Base-by-base conservation (phyloP, 1,140 invertebrate genomes). In the Odontomachus brunneus region DNA sequence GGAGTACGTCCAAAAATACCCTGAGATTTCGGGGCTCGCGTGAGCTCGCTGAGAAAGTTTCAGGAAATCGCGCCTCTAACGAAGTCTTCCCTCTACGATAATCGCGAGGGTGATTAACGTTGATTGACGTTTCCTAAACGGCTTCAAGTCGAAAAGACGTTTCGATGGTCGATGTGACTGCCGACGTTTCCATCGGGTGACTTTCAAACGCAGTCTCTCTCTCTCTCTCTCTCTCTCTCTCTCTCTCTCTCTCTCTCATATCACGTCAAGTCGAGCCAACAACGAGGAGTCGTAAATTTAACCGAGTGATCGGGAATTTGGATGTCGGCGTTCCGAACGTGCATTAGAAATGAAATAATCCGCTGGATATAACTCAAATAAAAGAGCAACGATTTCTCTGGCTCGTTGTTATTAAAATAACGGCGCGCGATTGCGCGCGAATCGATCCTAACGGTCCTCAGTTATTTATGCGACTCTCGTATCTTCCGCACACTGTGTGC, bases 91-190 rank as follows among this genome's bases (percentile, higher is more conserved):
- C n/a, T 26, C 15, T 11, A 44, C 2, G 63, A 69, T 80, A 67
- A 78, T 81, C 67, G 74, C 62, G 19, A 24, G 57, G 24, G 26
- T 72, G 44, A 84, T 84, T 82, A 81, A 63, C 53, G 49, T 71
- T 73, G 78, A 82, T 82, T 55, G 78, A 82, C 69, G 17, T 82
- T 67, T 84, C 67, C 67, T 82, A 82, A 83, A 84, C 44, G 55
- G 51, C 53, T 71, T 51, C 49, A 29, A 29, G 33, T 17, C 48
- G 59, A 49, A 59, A 49, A 71, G 75, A 78, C 57, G 48, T 51
- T 33, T 14, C 59, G 48, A 67, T 66, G 63, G 63, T 15, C 19
- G 63, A 49, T 55, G 63, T 55, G 75, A 69, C 44, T 69, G 7
- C 49, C 17, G 51, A 78, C 49, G 49, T 78, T 69, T 69, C 75